These are phyloP conservation scores for Podilymbus podiceps DNA, from an alignment of 2,113 vertebrate genomes.

Conservation along the genomic window DNA sequence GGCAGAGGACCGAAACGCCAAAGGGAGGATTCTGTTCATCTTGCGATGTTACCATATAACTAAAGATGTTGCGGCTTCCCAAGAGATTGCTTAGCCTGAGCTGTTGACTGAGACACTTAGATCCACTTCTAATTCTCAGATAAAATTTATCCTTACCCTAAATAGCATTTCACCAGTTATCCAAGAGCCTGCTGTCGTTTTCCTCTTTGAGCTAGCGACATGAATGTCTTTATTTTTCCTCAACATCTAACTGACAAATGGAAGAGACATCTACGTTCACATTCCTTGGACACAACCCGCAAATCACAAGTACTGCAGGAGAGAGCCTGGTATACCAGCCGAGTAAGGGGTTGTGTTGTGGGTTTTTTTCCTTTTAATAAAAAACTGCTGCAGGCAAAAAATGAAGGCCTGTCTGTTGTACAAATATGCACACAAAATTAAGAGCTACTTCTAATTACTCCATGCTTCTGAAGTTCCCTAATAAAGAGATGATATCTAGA, in stretches of 20 bases:
- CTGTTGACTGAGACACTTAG: background rate
- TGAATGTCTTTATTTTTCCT: background rate
- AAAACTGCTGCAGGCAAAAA: background rate
- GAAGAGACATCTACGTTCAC: background rate
- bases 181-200: background rate
- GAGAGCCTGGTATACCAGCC: background rate
- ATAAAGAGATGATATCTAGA: slow-evolving; percentile 19
- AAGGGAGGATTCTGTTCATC: background rate
- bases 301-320: background rate
- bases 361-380: background rate
- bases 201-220: background rate
- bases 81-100: background rate
- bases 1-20: background rate
- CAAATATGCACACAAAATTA: background rate
- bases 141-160: background rate
- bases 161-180: background rate
- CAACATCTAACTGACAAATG: background rate
- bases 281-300: background rate
- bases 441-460: background rate
- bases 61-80: background rate
- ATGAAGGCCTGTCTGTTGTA: background rate
- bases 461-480: background rate
- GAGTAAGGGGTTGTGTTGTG: too few species aligned
- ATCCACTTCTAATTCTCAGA: background rate
- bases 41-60: background rate